A percentile compares a stretch with the other conserved stretches of the same genome.
These are phyloP conservation scores for Trididemnum miniatum DNA, from an alignment of 23 tunicate genomes.

Conservation along the genomic window DNA sequence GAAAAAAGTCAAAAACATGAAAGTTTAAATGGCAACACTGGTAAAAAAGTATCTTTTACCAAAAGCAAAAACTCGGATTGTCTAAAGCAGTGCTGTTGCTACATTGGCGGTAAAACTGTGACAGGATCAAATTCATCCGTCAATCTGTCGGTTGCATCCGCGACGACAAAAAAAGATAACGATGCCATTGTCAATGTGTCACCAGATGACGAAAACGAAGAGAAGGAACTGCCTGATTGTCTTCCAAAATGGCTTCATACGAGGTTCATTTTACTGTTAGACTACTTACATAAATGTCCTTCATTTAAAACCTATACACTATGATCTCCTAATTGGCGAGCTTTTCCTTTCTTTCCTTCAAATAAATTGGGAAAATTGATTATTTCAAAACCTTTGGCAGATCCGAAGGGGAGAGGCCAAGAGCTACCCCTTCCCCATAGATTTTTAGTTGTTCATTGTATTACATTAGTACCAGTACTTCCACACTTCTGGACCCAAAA, in stretches of 20 bases:
- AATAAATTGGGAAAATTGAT: no score
- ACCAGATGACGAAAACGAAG: neutral
- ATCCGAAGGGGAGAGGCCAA: no score
- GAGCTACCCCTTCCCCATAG: no score
- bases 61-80: neutral
- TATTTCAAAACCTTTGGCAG: no score
- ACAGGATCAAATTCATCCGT: neutral
- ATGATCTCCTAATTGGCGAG: no score
- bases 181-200: neutral
- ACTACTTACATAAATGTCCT: no score
- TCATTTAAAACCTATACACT: no score
- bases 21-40: neutral
- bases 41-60: neutral
- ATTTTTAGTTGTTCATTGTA: no score
- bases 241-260: slow-evolving; percentile 34
- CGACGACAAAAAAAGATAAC: neutral
- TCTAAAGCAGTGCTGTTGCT: neutral
- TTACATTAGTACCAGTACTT: no score
- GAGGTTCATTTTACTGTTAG: no score
- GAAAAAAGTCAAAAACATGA: neutral
- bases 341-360: no score
- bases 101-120: neutral
- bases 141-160: neutral
- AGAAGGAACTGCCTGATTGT: slow-evolving; percentile 31
- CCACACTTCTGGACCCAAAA: no score